Conservation (phyloP, 2,113 vertebrate species). For the Australoheros scitulus region DNA sequence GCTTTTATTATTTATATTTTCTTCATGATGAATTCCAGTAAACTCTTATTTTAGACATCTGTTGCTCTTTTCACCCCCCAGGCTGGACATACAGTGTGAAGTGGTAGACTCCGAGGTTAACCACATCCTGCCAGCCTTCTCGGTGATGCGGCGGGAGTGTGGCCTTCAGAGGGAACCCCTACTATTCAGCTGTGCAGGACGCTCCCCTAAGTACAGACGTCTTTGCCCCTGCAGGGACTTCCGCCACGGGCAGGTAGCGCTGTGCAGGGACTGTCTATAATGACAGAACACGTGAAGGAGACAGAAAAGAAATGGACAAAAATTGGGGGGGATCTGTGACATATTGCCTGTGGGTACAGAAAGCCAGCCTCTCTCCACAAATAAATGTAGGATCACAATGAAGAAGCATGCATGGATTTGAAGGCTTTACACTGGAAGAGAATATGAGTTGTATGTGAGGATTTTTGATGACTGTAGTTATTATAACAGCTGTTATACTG, state of each 20-base stretch:
- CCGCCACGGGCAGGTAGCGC: slow-evolving; percentile 89
- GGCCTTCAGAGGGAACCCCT: slow-evolving; percentile 92
- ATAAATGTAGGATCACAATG: slow-evolving; percentile 6
- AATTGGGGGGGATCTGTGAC: neutral
- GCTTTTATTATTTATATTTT: neutral
- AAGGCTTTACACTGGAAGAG: neutral
- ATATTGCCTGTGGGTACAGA: neutral
- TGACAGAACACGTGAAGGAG: neutral
- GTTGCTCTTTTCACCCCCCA: slow-evolving; percentile 54
- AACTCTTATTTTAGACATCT: neutral
- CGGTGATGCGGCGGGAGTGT: slow-evolving; percentile 85
- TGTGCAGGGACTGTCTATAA: slow-evolving; percentile 93
- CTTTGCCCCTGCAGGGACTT: slow-evolving; percentile 95
- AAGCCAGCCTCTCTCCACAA: neutral
- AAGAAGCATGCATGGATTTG: slow-evolving; percentile 18
- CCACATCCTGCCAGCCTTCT: slow-evolving; percentile 93
- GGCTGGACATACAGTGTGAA: slow-evolving; percentile 90
- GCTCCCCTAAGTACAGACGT: slow-evolving; percentile 87
- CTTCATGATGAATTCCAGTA: neutral
- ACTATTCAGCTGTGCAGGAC: slow-evolving; percentile 94
- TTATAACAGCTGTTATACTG: slow-evolving; percentile 6
- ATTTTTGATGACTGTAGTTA: neutral
- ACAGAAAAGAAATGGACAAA: neutral
- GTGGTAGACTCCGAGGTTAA: slow-evolving; percentile 91
- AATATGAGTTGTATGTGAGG: neutral